Base-by-base conservation (phyloP, 2,888 invertebrate genomes). In the Laspeyria flexula region DNA sequence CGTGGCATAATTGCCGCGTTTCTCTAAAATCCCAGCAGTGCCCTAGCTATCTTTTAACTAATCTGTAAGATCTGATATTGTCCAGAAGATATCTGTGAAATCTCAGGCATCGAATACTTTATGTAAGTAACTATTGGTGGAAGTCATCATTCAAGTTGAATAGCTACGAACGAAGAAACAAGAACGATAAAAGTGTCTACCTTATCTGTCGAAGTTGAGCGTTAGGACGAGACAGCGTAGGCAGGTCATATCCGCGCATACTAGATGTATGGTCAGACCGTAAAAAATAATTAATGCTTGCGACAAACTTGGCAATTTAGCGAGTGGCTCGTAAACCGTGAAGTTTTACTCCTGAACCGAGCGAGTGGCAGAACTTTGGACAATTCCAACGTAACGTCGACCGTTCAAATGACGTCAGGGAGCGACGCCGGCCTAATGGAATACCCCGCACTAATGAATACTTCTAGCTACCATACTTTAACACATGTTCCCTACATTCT, bases 271-370 rank as follows among this genome's bases (percentile, higher is more conserved):
- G 62, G 51, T 62, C 55, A 63, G 54, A 48, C 45, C 60, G 58
- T 71, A 70, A 68, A 77, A 73, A 74, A 71, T 74, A 73, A 78
- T 75, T 69, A 74, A 74, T 61, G 72, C 48, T 56, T 43, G 56
- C 59, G 63, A 68, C 64, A 68, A 80, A 80, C 74, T 79, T 74
- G 48, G 68, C 58, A 71, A 75, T 78, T 71, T 75, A 53, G 66
- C 46, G 60, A 69, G 67, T 67, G 60, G 69, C 55, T 71, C 73
- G 62, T 80, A 74, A 79, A 73, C 41, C 45, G 42, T 46, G 53
- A 73, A 75, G 70, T 75, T 75, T 54, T 57, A 46, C 51, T 55
- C 57, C 53, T 57, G 55, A 59, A 44, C 39, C 16, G 39, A 43
- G 55, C 47, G 56, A 62, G 63, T 61, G 50, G 54, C 39, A 49